These are phyloP conservation scores for Aramus guarauna DNA, from an alignment of 2,113 vertebrate genomes.

Conservation along the genomic window DNA sequence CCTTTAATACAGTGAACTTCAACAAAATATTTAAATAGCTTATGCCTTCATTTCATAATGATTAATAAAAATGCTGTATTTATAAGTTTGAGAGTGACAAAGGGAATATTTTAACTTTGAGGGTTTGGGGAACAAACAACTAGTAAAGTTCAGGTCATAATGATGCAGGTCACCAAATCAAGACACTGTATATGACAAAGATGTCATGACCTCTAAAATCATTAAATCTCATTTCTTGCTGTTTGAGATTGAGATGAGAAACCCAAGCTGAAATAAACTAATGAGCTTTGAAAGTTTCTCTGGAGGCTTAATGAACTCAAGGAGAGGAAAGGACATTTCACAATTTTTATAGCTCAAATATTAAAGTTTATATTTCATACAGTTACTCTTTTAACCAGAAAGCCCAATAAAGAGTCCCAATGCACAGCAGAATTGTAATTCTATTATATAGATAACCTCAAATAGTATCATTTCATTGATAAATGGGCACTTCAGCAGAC, in stretches of 20 bases:
- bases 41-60: background rate
- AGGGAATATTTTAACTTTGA: background rate
- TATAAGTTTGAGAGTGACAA: background rate
- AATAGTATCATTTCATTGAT: background rate
- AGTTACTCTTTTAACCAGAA: background rate
- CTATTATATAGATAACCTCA: background rate
- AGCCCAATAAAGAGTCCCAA: background rate
- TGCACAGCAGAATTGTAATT: background rate
- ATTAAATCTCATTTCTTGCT: slow-evolving; percentile 50
- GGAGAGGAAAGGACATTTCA: slow-evolving; percentile 54
- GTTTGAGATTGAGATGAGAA: slow-evolving; percentile 49
- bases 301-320: slow-evolving; percentile 56
- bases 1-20: background rate
- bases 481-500: background rate
- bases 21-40: background rate
- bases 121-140: background rate
- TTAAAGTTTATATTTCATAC: slow-evolving; percentile 51
- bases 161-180: background rate
- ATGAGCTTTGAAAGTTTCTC: slow-evolving; percentile 47
- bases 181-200: background rate
- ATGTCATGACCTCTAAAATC: slow-evolving; percentile 16
- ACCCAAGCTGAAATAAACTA: slow-evolving; percentile 43
- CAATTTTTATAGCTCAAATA: slow-evolving; percentile 41
- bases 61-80: background rate
- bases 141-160: background rate